These are phyloP conservation scores for Neogobius melanostomus DNA, from an alignment of 2,113 vertebrate genomes.

Conservation along the genomic window DNA sequence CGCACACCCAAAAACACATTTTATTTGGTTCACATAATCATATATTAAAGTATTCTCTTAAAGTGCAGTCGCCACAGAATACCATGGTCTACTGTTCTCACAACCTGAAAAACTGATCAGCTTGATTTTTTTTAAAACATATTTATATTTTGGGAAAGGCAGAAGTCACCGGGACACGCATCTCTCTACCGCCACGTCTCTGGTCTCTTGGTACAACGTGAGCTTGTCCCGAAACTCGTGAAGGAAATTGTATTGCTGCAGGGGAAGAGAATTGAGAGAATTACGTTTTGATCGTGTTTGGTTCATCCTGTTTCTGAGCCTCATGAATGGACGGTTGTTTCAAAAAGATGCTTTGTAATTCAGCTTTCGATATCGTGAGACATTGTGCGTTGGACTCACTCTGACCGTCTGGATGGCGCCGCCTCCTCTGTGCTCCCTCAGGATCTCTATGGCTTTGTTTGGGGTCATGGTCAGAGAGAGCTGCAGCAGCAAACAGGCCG, in stretches of 20 bases:
- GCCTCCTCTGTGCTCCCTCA: constrained; percentile 81
- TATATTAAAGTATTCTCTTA: constrained; percentile 60
- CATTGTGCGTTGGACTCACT: constrained; percentile 62
- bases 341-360: not conserved
- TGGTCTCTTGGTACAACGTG: constrained; percentile 72
- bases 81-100: not conserved
- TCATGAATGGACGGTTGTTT: too few relatives aligned
- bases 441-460: constrained; percentile 82
- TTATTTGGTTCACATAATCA: constrained; percentile 26
- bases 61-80: constrained; percentile 57
- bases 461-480: constrained; percentile 79
- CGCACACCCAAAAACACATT: constrained; percentile 2
- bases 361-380: not conserved
- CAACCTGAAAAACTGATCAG: not conserved
- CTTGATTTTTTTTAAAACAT: not conserved
- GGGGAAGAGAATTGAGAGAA: not conserved
- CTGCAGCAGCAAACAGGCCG: constrained; percentile 86
- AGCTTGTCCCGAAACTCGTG: constrained; percentile 86
- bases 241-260: constrained; percentile 91
- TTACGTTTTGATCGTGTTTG: not conserved
- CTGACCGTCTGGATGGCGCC: constrained; percentile 90
- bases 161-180: constrained; percentile 80
- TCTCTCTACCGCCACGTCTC: constrained; percentile 64
- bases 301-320: not conserved
- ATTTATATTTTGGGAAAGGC: not conserved